Percentiles rank a stretch among this genome's conserved stretches.
Evolutionary conservation across 2,888 invertebrate genomes (phyloP).

Genomic region (Rhaphigaster nebulosa): DNA sequence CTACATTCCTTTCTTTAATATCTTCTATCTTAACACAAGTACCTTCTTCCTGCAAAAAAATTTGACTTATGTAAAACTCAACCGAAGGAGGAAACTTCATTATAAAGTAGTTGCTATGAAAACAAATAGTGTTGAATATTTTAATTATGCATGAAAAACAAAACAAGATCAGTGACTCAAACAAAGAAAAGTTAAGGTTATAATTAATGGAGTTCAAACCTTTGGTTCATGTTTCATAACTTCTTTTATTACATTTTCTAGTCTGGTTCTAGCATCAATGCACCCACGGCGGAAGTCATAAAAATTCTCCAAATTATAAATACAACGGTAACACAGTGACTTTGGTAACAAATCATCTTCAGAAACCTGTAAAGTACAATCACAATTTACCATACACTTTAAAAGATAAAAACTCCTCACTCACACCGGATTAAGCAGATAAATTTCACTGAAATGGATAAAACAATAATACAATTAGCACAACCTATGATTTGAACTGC

Average conservation of each 20-base stretch:
- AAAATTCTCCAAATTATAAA: slow-evolving; percentile 71
- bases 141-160: slow-evolving; percentile 6
- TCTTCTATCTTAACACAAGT: slow-evolving; percentile 44
- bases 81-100: slow-evolving; percentile 51
- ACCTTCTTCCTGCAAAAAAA: slow-evolving; percentile 51
- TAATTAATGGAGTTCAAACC: slow-evolving; percentile 35
- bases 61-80: slow-evolving; percentile 43
- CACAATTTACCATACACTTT: background rate
- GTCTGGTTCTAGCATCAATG: slow-evolving; percentile 68
- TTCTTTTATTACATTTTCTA: slow-evolving; percentile 65
- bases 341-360: slow-evolving; percentile 71
- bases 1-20: slow-evolving; percentile 27
- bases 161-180: slow-evolving; percentile 48
- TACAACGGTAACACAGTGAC: slow-evolving; percentile 72
- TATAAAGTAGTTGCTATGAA: background rate
- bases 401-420: background rate
- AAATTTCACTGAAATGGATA: slow-evolving; percentile 18
- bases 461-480: slow-evolving; percentile 40
- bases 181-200: slow-evolving; percentile 47
- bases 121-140: background rate
- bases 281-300: slow-evolving; percentile 71
- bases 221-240: slow-evolving; percentile 50
- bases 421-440: slow-evolving; percentile 1
- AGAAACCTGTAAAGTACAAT: slow-evolving; percentile 67
- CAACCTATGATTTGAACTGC: slow-evolving; percentile 23